phyloP scores from a whole-genome alignment of 2,113 vertebrate species.

The Thomomys bottae region DNA sequence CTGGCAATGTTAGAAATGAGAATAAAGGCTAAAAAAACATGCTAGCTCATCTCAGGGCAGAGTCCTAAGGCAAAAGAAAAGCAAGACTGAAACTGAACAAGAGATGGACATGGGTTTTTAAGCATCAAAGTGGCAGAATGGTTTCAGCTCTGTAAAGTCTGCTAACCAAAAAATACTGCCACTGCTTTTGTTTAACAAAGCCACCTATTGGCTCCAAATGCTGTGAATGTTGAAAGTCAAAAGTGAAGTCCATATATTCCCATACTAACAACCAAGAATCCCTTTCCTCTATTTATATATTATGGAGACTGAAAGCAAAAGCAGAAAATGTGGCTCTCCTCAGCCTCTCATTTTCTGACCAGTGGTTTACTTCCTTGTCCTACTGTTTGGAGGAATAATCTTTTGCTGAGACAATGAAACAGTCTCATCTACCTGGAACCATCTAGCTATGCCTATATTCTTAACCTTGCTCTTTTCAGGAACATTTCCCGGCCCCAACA shows the following conservation, averaged over 20 bases:
- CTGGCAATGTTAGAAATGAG: too few species aligned
- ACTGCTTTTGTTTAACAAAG: background rate
- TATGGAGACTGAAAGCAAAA: background rate
- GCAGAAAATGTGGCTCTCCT: background rate
- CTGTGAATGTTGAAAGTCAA: background rate
- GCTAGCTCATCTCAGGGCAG: background rate
- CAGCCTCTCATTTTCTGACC: background rate
- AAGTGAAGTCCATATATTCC: background rate
- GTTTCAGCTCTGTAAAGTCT: background rate
- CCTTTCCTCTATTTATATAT: background rate
- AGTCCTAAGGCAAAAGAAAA: accelerated
- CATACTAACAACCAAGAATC: background rate
- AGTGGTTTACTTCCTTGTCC: background rate
- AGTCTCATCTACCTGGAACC: background rate
- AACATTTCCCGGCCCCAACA: background rate
- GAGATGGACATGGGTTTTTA: background rate
- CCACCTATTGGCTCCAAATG: background rate
- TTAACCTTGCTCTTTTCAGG: background rate
- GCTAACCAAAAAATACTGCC: background rate
- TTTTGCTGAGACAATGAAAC: background rate
- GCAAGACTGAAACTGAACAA: background rate
- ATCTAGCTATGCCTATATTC: background rate
- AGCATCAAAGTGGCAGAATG: background rate
- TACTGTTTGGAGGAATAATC: background rate
- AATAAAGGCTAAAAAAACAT: background rate